Conservation (phyloP, 2,113 vertebrate genomes). For the Lates calcarifer region DNA sequence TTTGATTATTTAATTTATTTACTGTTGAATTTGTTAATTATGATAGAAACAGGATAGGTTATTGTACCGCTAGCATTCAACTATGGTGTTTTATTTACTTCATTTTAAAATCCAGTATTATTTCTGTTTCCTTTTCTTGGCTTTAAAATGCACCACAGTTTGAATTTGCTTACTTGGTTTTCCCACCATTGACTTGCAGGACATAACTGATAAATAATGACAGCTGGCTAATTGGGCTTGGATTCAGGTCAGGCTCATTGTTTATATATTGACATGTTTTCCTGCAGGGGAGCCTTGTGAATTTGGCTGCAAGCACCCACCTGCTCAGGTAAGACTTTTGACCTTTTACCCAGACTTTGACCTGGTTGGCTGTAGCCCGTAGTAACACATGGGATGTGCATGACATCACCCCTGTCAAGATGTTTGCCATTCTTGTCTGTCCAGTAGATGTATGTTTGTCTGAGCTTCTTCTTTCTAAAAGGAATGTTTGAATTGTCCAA, state of each 20-base stretch:
- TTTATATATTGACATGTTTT: neutral
- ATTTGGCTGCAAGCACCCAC: conserved; percentile 24
- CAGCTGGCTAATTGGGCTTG: neutral
- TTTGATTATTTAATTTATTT: neutral
- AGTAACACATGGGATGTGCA: conserved; percentile 7
- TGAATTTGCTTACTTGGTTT: neutral
- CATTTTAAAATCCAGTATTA: neutral
- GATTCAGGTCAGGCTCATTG: conserved; percentile 7
- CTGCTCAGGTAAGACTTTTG: conserved; percentile 63
- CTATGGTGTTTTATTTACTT: no score
- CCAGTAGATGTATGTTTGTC: neutral
- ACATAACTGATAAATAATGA: neutral
- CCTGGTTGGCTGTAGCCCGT: neutral
- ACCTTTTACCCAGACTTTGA: conserved; percentile 27
- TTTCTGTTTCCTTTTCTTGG: neutral
- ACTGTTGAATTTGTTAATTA: neutral
- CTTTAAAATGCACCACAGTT: neutral
- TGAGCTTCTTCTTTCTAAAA: no score
- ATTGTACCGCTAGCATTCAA: no score
- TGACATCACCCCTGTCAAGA: neutral
- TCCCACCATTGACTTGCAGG: neutral
- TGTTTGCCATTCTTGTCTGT: conserved; percentile 1
- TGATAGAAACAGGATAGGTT: neutral
- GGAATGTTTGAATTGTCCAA: neutral
- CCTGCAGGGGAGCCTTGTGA: conserved; percentile 41